phyloP scores from a whole-genome alignment of 2,888 invertebrate species.

The Tuberolachnus salignus region DNA sequence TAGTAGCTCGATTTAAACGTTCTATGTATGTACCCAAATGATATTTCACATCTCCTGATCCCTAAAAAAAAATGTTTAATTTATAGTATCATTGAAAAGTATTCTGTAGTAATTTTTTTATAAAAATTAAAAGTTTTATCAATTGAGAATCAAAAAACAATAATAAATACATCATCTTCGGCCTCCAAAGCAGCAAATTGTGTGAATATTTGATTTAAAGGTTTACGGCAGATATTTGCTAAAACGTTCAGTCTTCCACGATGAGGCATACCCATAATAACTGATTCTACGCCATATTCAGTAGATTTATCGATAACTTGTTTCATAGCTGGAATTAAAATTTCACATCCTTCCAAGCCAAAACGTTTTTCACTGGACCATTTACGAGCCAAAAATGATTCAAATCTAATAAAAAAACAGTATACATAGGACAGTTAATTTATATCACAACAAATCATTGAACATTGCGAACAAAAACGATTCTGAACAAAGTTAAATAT shows the following conservation, averaged over 20 bases:
- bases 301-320: conserved; percentile 97
- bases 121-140: too few species aligned
- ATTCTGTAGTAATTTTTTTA: too few species aligned
- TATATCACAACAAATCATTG: too few species aligned
- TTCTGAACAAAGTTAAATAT: too few species aligned
- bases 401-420: conserved; percentile 71
- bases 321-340: conserved; percentile 98
- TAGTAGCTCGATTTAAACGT: conserved; percentile 71
- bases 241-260: conserved; percentile 87
- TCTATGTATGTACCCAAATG: conserved; percentile 90
- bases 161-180: conserved; percentile 70
- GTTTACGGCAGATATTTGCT: conserved; percentile 91
- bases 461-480: too few species aligned
- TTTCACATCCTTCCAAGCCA: conserved; percentile 98
- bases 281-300: conserved; percentile 91
- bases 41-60: conserved; percentile 90
- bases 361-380: conserved; percentile 99
- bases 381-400: conserved; percentile 96
- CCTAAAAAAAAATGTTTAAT: conserved; percentile 61
- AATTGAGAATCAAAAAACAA: background rate
- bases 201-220: conserved; percentile 85
- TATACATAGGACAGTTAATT: too few species aligned
- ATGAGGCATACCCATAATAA: conserved; percentile 93
- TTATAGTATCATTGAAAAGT: too few species aligned
- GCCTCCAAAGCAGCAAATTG: conserved; percentile 93